These are phyloP conservation scores for Syndactyla subalaris DNA, from an alignment of 2,797 vertebrate species.

Conservation along the genomic window DNA sequence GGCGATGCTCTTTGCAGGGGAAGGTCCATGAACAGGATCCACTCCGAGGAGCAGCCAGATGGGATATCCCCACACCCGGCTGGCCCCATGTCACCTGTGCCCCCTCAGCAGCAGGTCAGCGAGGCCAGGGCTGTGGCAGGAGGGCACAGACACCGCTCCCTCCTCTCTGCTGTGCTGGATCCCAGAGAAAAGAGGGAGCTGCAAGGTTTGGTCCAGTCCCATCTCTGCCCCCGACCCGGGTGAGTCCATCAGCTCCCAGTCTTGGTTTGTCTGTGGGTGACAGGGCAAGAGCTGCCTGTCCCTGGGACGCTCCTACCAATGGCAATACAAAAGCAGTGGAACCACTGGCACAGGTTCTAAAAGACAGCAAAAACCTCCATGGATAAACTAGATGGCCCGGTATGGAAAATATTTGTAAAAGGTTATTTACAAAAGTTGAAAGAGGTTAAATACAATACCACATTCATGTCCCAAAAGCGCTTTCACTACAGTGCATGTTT, in stretches of 20 bases:
- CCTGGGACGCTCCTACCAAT: background rate
- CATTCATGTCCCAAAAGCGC: slow-evolving; percentile 49
- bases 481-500: slow-evolving; percentile 56
- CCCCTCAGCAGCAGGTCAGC: background rate
- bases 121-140: accelerated
- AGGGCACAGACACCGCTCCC: background rate
- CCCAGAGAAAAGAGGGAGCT: background rate
- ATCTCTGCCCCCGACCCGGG: background rate
- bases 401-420: slow-evolving; percentile 1
- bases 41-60: background rate
- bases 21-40: background rate
- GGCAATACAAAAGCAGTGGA: background rate
- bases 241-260: background rate
- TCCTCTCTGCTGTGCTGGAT: accelerated
- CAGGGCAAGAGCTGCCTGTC: background rate
- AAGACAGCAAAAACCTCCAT: background rate
- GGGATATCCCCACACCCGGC: background rate
- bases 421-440: slow-evolving; percentile 42
- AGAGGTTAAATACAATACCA: slow-evolving; percentile 10
- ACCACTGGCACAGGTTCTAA: background rate
- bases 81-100: background rate
- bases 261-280: background rate
- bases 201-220: background rate
- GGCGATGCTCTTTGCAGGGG: accelerated
- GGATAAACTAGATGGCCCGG: background rate